phyloP scores from a whole-genome alignment of 2,888 invertebrate genomes.

The Hermaeophaga mercurialis region DNA sequence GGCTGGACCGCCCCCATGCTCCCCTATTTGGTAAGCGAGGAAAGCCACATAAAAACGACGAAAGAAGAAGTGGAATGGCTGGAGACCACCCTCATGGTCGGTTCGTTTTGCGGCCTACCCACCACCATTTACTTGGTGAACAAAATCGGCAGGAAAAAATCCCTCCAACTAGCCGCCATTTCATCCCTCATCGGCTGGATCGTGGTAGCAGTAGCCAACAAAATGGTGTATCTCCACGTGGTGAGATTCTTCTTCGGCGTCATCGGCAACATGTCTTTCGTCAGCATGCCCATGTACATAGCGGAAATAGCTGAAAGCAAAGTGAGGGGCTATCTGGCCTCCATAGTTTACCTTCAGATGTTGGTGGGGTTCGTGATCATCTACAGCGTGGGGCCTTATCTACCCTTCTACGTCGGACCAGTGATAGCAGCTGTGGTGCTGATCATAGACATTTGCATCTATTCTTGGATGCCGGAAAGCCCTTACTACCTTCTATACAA shows the following conservation, averaged over 20 bases:
- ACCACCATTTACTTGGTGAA: slow-evolving; percentile 51
- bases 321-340: slow-evolving; percentile 52
- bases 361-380: slow-evolving; percentile 50
- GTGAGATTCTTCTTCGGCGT: slow-evolving; percentile 51
- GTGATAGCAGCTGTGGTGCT: slow-evolving; percentile 49
- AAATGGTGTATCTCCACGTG: slow-evolving; percentile 50
- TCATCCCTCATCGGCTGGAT: slow-evolving; percentile 52
- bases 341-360: slow-evolving; percentile 52
- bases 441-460: slow-evolving; percentile 47
- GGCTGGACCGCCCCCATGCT: slow-evolving; percentile 56
- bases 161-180: slow-evolving; percentile 51
- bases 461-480: slow-evolving; percentile 55
- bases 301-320: slow-evolving; percentile 54
- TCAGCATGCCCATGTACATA: slow-evolving; percentile 55
- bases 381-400: slow-evolving; percentile 51
- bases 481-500: slow-evolving; percentile 53
- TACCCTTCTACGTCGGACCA: slow-evolving; percentile 48
- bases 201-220: slow-evolving; percentile 48
- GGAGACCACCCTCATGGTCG: slow-evolving; percentile 33
- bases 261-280: slow-evolving; percentile 48
- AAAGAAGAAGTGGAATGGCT: slow-evolving; percentile 43
- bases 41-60: slow-evolving; percentile 50
- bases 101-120: slow-evolving; percentile 49
- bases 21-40: slow-evolving; percentile 47
- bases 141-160: slow-evolving; percentile 50